phyloP scores from a whole-genome alignment of 2,888 invertebrate genomes.

The Drosophila flavopinicola region DNA sequence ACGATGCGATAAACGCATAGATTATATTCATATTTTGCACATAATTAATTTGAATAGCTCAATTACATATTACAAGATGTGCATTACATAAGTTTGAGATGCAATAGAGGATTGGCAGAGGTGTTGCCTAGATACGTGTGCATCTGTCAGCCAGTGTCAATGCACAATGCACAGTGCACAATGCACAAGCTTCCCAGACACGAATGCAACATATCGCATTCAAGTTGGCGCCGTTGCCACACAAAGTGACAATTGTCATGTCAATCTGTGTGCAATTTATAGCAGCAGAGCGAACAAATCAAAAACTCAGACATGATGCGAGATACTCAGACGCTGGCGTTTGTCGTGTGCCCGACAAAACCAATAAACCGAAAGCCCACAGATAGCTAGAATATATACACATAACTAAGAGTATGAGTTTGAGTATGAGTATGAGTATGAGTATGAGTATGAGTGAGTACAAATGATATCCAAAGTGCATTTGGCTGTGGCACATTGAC shows the following conservation, averaged over 20 bases:
- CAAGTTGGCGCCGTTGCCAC: conserved; percentile 49
- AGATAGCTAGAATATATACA: conserved; percentile 10
- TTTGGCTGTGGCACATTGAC: conserved; percentile 65
- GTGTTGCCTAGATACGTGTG: not conserved
- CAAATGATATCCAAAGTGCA: conserved; percentile 70
- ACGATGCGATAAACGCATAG: no score
- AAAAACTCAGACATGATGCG: conserved; percentile 45
- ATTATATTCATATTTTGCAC: no score
- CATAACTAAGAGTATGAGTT: conserved; percentile 6
- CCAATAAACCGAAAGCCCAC: conserved; percentile 64
- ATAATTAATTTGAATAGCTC: no score
- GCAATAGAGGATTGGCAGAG: not conserved
- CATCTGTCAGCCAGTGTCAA: not conserved
- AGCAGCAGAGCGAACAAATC: conserved; percentile 59
- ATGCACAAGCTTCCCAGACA: no score
- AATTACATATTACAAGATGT: no score
- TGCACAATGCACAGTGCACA: no score
- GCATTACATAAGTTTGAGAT: no score
- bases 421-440: conserved; percentile 3
- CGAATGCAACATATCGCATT: conserved; percentile 28
- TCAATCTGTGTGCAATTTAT: conserved; percentile 71
- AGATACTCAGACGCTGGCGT: not conserved
- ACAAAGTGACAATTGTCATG: conserved; percentile 75
- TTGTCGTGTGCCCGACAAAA: conserved; percentile 45
- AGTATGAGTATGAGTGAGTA: no score